Evolutionary conservation across 2,888 invertebrate genomes (phyloP).

Genomic region (Coelinius sp.): DNA sequence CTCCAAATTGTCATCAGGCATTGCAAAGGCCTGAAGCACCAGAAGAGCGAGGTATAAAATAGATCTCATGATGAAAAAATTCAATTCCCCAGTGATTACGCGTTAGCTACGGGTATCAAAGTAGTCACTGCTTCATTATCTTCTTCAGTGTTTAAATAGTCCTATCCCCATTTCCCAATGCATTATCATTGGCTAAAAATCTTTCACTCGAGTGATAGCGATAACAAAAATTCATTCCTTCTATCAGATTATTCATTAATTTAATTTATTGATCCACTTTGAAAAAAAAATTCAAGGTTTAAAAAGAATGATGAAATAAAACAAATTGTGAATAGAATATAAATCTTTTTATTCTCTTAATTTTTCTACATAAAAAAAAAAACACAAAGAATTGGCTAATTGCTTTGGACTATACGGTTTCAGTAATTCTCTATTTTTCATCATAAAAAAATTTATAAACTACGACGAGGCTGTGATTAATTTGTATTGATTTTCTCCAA

Average conservation of each 20-base stretch:
- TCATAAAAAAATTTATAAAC: background rate
- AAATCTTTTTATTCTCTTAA: slow-evolving; percentile 47
- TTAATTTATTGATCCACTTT: background rate
- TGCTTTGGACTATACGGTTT: slow-evolving; percentile 44
- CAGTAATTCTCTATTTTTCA: slow-evolving; percentile 7
- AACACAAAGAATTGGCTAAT: slow-evolving; percentile 41
- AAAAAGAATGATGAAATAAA: background rate
- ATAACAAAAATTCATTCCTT: background rate
- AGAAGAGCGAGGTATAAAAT: slow-evolving; percentile 22
- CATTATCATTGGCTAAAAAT: background rate
- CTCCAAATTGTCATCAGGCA: background rate
- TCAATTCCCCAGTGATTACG: background rate
- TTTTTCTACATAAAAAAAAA: slow-evolving; percentile 37
- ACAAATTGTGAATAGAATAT: slow-evolving; percentile 45
- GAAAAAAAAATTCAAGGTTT: background rate
- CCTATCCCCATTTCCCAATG: background rate
- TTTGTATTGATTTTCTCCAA: slow-evolving; percentile 22
- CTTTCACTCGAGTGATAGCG: background rate
- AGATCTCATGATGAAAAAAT: slow-evolving; percentile 12
- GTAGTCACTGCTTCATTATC: background rate
- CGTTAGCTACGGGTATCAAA: slow-evolving; percentile 18
- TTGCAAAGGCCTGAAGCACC: slow-evolving; percentile 15
- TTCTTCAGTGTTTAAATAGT: background rate
- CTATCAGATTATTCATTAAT: background rate
- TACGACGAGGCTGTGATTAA: slow-evolving; percentile 1